Evolutionary conservation across 2,113 vertebrate species (phyloP).

Genomic region (Phrynocephalus versicolor): DNA sequence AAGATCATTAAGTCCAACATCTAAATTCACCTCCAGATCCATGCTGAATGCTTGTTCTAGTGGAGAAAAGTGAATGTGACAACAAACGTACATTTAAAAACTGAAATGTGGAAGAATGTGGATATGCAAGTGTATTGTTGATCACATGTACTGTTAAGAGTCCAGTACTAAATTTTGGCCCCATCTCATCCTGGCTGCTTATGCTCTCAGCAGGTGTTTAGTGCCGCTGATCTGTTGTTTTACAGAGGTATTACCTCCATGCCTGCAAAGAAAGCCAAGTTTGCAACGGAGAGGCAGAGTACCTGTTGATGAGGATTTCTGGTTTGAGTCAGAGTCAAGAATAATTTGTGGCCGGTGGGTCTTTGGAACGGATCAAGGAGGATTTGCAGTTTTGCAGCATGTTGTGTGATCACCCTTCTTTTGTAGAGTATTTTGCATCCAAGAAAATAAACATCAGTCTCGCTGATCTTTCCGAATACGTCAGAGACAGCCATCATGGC

Average conservation of each 20-base stretch:
- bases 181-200: not conserved
- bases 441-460: slow-evolving; percentile 2
- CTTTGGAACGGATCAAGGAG: not conserved
- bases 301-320: not conserved
- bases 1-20: no score
- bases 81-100: not conserved
- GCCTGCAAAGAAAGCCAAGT: not conserved
- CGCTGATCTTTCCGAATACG: not conserved
- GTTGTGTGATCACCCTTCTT: fast-evolving
- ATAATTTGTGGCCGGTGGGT: not conserved
- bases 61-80: not conserved
- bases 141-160: not conserved
- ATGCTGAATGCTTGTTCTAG: not conserved
- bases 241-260: not conserved
- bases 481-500: not conserved
- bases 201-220: not conserved
- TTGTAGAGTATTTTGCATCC: not conserved
- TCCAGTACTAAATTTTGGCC: not conserved
- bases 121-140: no score
- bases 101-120: not conserved
- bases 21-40: no score
- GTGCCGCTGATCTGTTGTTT: not conserved
- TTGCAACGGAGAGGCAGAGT: not conserved
- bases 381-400: not conserved
- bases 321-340: not conserved